phyloP scores from a whole-genome alignment of 2,888 invertebrate species.

The Chrysodeixis includens region DNA sequence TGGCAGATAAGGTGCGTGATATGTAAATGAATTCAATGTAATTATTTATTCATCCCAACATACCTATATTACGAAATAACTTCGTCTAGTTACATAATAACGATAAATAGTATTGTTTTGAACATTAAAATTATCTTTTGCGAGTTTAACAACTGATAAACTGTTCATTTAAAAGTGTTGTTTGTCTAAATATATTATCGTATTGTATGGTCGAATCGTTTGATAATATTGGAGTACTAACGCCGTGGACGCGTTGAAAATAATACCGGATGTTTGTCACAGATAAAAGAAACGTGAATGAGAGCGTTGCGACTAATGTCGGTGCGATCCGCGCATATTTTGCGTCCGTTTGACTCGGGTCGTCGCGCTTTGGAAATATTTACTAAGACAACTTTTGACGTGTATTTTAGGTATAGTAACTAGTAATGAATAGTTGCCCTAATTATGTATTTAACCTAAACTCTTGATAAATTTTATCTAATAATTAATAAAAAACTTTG shows the following conservation, averaged over 20 bases:
- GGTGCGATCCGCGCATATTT: constrained; percentile 62
- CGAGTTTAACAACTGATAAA: constrained; percentile 75
- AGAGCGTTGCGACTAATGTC: constrained; percentile 63
- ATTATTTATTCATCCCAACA: constrained; percentile 28
- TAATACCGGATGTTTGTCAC: constrained; percentile 83
- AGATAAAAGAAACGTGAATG: constrained; percentile 82
- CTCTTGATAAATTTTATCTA: too few relatives aligned
- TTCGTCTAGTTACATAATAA: constrained; percentile 69
- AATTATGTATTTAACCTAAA: background rate
- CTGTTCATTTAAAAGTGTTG: constrained; percentile 71
- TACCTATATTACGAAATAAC: constrained; percentile 68
- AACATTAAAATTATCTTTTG: constrained; percentile 72
- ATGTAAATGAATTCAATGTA: constrained; percentile 28
- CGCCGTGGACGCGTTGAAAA: constrained; percentile 71
- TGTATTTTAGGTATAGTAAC: too few relatives aligned
- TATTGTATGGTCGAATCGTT: constrained; percentile 71
- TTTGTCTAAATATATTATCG: constrained; percentile 76
- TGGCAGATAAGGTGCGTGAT: constrained; percentile 33
- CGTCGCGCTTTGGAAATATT: constrained; percentile 34
- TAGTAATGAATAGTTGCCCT: background rate
- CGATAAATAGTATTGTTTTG: constrained; percentile 75
- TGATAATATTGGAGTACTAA: constrained; percentile 71
- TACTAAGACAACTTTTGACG: background rate
- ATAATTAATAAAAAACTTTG: too few relatives aligned
- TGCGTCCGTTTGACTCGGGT: constrained; percentile 48